Conservation (phyloP, 2,797 vertebrate genomes). For the Champsocephalus esox region DNA sequence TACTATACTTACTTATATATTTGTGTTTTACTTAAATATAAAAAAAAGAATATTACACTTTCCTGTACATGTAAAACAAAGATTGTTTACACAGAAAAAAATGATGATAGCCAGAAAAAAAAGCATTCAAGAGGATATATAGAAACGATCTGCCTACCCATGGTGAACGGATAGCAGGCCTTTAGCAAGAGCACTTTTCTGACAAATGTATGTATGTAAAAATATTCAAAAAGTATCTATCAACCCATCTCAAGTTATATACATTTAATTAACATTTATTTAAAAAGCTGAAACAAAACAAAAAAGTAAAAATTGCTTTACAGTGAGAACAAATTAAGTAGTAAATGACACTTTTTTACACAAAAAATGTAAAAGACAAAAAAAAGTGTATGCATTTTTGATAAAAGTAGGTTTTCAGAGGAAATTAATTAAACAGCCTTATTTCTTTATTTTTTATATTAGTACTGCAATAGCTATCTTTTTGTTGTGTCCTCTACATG, state of each 20-base stretch:
- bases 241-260: too few relatives aligned
- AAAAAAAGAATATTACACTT: neutral
- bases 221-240: too few relatives aligned
- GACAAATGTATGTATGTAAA: too few relatives aligned
- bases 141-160: too few relatives aligned
- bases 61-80: neutral
- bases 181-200: too few relatives aligned
- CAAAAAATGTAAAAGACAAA: neutral
- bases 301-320: neutral
- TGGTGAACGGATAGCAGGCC: too few relatives aligned
- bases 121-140: too few relatives aligned
- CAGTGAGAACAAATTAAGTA: neutral
- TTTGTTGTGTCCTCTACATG: neutral
- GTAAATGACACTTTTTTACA: too few relatives aligned
- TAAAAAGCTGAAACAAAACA: neutral
- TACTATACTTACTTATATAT: neutral
- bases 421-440: neutral
- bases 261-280: neutral
- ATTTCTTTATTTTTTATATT: neutral
- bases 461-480: too few relatives aligned
- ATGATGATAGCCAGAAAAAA: too few relatives aligned
- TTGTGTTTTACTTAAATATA: neutral
- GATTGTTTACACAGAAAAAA: too few relatives aligned
- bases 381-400: neutral
- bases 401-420: neutral